Base-by-base conservation (phyloP, 2,888 invertebrate genomes). In the Aporophyla nigra region DNA sequence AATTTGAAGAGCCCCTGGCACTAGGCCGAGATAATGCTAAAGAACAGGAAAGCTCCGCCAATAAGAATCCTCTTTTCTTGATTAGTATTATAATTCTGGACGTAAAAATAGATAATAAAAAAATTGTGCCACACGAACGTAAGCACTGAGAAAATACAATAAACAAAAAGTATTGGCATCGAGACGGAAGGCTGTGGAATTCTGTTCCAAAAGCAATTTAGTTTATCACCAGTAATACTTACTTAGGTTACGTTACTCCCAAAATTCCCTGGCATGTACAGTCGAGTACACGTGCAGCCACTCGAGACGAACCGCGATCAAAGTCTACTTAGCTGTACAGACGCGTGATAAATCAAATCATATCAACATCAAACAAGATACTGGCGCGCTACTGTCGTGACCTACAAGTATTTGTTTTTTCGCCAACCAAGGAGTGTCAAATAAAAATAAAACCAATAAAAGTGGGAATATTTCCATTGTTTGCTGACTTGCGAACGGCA, bases 381-480 rank as follows among this genome's bases (percentile, higher is more conserved):
- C 66, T 61, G 72, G 56, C 69, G 56, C 46, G n/a, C 27, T 24
- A 68, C 43, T 69, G 65, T 72, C 76, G 71, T 72, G 85, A 84
- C 87, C 83, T 82, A 84, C 72, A 86, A 80, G 68, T 66, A 78
- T 75, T 78, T 76, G 54, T 73, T 19, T 75, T 83, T 77, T 78
- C 40, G 49, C 61, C 63, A 78, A 67, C 73, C 27, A 74, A 80
- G 24, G 76, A 83, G 71, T 82, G 75, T 78, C 82, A 77, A 80
- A 84, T 81, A 71, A 80, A 80, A 77, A 83, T 83, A 77, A 81
- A 83, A 74, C 76, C 76, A 82, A 73, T 69, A 76, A 74, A 73
- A 76, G 16, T 73, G 62, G n/a, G 58, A 84, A 81, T 88, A 79
- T 83, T 79, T 78, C 79, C 80, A 79, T 76, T 87, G 88, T 87